Evolutionary conservation across 2,113 vertebrate species (phyloP).

Genomic region (Camelus dromedarius): DNA sequence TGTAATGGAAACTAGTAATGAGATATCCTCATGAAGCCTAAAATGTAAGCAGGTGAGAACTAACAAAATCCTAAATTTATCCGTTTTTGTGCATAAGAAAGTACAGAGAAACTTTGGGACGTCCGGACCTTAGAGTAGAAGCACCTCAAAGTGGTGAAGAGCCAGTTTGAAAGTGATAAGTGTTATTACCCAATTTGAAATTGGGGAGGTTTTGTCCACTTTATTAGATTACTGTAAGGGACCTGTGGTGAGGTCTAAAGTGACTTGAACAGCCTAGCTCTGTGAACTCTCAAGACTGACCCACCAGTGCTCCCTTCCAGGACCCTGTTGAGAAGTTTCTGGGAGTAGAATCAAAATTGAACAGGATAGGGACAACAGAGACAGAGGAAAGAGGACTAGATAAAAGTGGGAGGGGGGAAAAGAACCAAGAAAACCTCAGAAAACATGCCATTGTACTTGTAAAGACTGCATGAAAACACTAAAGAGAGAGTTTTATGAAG

Average conservation of each 20-base stretch:
- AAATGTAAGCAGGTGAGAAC: slow-evolving; percentile 18
- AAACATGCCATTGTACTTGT: background rate
- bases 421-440: background rate
- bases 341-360: background rate
- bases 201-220: background rate
- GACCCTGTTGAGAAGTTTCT: background rate
- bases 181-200: slow-evolving; percentile 7
- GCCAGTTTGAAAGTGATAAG: background rate
- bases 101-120: background rate
- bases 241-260: background rate
- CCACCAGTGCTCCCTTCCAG: background rate
- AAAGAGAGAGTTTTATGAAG: slow-evolving; percentile 35
- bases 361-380: background rate
- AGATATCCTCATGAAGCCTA: background rate
- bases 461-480: background rate
- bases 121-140: background rate
- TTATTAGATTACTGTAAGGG: background rate
- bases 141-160: background rate
- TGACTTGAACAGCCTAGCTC: background rate
- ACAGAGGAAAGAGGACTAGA: background rate
- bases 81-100: background rate
- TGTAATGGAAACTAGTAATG: background rate
- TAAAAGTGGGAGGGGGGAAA: background rate
- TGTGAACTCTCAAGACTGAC: background rate
- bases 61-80: background rate